Conservation (phyloP, 2,888 invertebrate species). For the Dasypogon diadema region DNA sequence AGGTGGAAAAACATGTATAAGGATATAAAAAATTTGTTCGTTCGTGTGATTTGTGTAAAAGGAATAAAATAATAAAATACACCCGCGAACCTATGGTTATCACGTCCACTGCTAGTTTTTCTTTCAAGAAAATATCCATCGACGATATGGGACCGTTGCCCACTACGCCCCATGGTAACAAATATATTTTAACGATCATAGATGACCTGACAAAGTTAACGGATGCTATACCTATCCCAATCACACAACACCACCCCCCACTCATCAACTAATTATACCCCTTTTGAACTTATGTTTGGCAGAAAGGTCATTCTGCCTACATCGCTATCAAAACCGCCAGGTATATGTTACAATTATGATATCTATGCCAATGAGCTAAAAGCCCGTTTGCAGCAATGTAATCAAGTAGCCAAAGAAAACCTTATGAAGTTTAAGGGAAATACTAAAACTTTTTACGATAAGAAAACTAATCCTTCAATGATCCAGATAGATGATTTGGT, state of each 20-base stretch:
- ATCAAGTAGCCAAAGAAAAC: not conserved
- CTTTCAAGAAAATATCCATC: not conserved
- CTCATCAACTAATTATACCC: not conserved
- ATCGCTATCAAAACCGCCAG: not conserved
- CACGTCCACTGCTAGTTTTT: conserved; percentile 5
- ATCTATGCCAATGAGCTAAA: not conserved
- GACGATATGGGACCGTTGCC: not conserved
- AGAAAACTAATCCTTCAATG: not conserved
- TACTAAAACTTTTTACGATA: not conserved
- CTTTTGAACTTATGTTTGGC: not conserved
- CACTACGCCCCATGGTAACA: not conserved
- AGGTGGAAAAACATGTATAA: conserved; percentile 37
- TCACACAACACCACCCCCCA: not conserved
- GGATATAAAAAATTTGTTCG: conserved; percentile 46
- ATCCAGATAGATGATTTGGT: not conserved
- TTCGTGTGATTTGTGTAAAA: conserved; percentile 24
- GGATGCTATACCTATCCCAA: not conserved
- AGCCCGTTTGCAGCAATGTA: not conserved
- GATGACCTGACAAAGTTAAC: conserved; percentile 12
- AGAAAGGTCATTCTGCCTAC: not conserved
- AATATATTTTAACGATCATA: conserved; percentile 11
- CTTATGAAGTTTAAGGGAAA: not conserved
- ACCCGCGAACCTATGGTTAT: conserved; percentile 46
- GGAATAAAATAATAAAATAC: conserved; percentile 19
- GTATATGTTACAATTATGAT: not conserved